Evolutionary conservation across 2,113 vertebrate genomes (phyloP), one percentile per base, ranked within the genome.

Genomic region (Hemicordylus capensis): DNA sequence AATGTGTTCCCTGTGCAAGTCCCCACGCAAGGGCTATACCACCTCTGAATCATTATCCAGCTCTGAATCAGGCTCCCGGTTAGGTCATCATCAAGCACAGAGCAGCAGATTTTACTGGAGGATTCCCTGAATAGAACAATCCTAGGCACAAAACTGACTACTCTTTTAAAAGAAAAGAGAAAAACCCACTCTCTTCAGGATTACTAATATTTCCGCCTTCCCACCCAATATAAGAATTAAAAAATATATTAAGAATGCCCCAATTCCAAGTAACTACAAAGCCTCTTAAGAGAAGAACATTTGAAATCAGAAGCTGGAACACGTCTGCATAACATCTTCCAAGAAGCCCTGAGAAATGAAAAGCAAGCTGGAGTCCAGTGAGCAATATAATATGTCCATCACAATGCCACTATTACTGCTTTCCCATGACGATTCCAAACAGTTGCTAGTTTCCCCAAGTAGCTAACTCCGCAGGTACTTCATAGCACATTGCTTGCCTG

Each of bases 391-490:
- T 6, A 39, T 51, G 7, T 46, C 4, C 0, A 0, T 66, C 26
- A 24, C 26, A 1, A 78, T 56, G 28, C 3, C 37, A 3, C 0
- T 0, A 1, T 31, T 26, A 1, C 2, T 3, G 31, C 37, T 48
- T 34, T 37, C 22, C 59, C 22, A 22, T 26, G 56, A 61, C 31
- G 37, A 20, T 3, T 37, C 20, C 14, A 3, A 70, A 42, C 1
- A 8, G 4, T 0, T 22, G 80, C 76, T 46, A 0, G 64, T 79
- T 34, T 79, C 80, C 70, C 72, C 46, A 80, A 80, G 80, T 54
- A 61, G 89, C 9, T 0, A 44, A 37, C 70, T 85, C 85, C 90
- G 48, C 3, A 39, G 91, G 88, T 46, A 9, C 56, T 69, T 48
- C 0, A 37, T 4, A 4, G 44, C 10, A 58, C 28, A 12, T 51